A percentile compares a stretch with the other conserved stretches of the same genome.
Conservation (phyloP, 2,888 invertebrate species). For the Eupithecia insigniata region DNA sequence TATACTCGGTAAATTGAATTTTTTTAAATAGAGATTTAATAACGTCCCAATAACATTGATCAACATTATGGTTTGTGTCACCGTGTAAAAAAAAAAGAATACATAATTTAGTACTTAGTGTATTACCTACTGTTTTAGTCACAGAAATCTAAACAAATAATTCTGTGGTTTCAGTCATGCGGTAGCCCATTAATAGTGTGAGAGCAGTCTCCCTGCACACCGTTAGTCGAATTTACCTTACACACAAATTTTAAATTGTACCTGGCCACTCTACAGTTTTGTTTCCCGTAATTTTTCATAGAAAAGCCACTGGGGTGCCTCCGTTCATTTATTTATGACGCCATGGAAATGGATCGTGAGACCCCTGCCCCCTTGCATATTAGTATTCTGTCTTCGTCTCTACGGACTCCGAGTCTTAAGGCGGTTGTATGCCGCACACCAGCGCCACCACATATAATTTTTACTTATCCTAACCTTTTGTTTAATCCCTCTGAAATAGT, state of each 20-base stretch:
- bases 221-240: neutral
- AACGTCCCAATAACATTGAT: too few relatives aligned
- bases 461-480: too few relatives aligned
- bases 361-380: conserved; percentile 22
- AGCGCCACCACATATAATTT: too few relatives aligned
- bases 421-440: too few relatives aligned
- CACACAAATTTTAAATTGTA: neutral
- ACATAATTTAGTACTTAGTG: too few relatives aligned
- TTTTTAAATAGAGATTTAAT: too few relatives aligned
- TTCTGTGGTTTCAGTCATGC: too few relatives aligned
- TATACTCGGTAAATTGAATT: too few relatives aligned
- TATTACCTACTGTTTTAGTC: too few relatives aligned
- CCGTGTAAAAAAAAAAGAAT: neutral
- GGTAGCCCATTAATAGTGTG: neutral
- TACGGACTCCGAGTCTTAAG: conserved; percentile 18
- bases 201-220: neutral
- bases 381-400: conserved; percentile 33
- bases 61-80: neutral
- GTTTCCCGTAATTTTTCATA: neutral
- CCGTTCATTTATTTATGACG: conserved; percentile 37
- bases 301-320: conserved; percentile 10
- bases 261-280: neutral
- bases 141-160: too few relatives aligned
- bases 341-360: conserved; percentile 31
- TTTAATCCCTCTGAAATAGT: too few relatives aligned